A percentile compares a stretch with the other conserved stretches of the same genome.
These are phyloP conservation scores for Nesometra sesokonis DNA, from an alignment of 35 echinoderm and acorn worm species.

Conservation along the genomic window DNA sequence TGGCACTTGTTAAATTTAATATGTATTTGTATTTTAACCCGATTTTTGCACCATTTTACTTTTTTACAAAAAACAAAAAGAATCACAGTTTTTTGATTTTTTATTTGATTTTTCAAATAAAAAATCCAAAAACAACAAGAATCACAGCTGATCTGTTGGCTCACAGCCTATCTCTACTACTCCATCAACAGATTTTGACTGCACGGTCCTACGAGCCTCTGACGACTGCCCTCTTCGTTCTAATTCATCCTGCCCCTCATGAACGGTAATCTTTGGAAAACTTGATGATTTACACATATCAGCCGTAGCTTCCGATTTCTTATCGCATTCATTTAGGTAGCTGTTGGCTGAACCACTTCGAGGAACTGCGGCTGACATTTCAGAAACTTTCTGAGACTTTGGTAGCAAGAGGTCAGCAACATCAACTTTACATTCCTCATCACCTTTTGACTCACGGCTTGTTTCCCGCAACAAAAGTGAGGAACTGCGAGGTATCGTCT, in stretches of 20 bases:
- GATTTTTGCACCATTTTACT: too few species aligned
- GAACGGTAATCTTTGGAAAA: neutral
- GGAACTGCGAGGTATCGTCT: constrained; percentile 10
- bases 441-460: neutral
- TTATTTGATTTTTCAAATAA: too few species aligned
- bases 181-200: neutral
- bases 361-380: neutral
- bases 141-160: neutral
- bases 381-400: neutral
- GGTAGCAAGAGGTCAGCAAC: neutral
- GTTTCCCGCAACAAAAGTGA: constrained; percentile 11
- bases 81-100: too few species aligned
- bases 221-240: neutral
- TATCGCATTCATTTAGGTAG: neutral
- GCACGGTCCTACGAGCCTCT: neutral
- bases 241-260: neutral
- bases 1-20: too few species aligned
- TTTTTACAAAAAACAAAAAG: too few species aligned
- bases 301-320: neutral
- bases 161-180: neutral
- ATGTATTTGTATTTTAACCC: too few species aligned
- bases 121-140: too few species aligned
- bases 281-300: neutral
- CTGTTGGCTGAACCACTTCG: neutral
- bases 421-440: neutral